Conservation (phyloP, 2,888 invertebrate genomes). For the Erpobdella octoculata region DNA sequence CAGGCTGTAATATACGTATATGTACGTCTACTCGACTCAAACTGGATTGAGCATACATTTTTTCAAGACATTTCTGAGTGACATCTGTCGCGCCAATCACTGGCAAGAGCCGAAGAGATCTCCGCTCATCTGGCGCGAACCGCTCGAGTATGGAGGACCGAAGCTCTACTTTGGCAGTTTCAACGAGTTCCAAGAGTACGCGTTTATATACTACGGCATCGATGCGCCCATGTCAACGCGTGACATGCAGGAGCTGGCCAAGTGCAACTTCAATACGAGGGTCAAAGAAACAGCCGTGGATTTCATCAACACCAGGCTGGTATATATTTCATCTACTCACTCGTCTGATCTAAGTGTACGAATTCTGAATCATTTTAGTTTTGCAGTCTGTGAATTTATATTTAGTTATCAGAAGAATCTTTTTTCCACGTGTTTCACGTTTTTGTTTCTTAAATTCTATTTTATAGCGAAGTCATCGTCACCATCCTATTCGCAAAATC, state of each 20-base stretch:
- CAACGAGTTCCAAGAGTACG: constrained; percentile 51
- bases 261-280: constrained; percentile 42
- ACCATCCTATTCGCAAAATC: constrained; percentile 47
- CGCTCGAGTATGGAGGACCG: constrained; percentile 52
- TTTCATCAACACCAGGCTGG: not conserved
- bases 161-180: constrained; percentile 51
- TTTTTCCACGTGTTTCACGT: too few species aligned
- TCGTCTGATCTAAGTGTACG: too few species aligned
- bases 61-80: constrained; percentile 43
- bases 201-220: constrained; percentile 47
- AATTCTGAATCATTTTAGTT: too few species aligned
- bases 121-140: constrained; percentile 52
- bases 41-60: not conserved
- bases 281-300: constrained; percentile 16
- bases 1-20: not conserved
- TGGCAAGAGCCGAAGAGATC: constrained; percentile 48
- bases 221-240: constrained; percentile 44
- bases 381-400: too few species aligned
- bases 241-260: constrained; percentile 45
- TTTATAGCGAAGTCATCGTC: constrained; percentile 44
- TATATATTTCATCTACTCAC: too few species aligned
- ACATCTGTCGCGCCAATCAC: constrained; percentile 44
- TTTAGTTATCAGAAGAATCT: too few species aligned
- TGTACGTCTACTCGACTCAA: not conserved
- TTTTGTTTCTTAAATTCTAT: too few species aligned